These are phyloP conservation scores for Sorex maritimensis DNA, from an alignment of 2,797 vertebrate genomes.

Conservation along the genomic window DNA sequence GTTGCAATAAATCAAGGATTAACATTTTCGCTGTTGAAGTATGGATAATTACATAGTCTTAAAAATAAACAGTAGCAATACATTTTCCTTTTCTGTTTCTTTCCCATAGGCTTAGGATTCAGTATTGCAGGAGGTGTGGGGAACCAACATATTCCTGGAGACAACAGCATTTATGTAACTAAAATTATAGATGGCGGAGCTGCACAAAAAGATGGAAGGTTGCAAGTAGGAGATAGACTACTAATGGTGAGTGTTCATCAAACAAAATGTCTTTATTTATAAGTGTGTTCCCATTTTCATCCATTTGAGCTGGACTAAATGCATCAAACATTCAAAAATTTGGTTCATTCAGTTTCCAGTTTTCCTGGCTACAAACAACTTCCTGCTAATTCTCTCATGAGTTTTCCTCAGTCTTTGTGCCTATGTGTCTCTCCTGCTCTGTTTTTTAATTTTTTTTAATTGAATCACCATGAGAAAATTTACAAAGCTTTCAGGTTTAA, in stretches of 20 bases:
- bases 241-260: constrained; percentile 93
- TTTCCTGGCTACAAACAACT: no score
- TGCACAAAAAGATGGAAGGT: constrained; percentile 95
- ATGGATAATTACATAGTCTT: constrained; percentile 7
- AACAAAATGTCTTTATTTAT: not conserved
- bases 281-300: not conserved
- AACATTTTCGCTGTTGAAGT: not conserved
- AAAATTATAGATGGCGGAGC: constrained; percentile 99
- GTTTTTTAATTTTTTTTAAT: no score
- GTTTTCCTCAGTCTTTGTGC: not conserved
- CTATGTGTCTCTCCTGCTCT: not conserved
- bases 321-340: not conserved
- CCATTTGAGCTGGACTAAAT: not conserved
- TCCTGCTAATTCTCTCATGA: not conserved
- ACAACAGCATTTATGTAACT: constrained; percentile 99
- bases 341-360: not conserved
- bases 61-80: constrained; percentile 22
- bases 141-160: constrained; percentile 98
- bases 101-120: constrained; percentile 95
- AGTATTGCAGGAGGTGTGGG: constrained; percentile 98
- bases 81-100: constrained; percentile 40
- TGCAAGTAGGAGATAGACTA: constrained; percentile 97
- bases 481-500: no score
- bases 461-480: no score
- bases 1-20: not conserved